Percentiles rank a stretch among this genome's conserved stretches.
These are phyloP conservation scores for Morpho deidamia DNA, from an alignment of 2,888 invertebrate genomes.

Conservation along the genomic window DNA sequence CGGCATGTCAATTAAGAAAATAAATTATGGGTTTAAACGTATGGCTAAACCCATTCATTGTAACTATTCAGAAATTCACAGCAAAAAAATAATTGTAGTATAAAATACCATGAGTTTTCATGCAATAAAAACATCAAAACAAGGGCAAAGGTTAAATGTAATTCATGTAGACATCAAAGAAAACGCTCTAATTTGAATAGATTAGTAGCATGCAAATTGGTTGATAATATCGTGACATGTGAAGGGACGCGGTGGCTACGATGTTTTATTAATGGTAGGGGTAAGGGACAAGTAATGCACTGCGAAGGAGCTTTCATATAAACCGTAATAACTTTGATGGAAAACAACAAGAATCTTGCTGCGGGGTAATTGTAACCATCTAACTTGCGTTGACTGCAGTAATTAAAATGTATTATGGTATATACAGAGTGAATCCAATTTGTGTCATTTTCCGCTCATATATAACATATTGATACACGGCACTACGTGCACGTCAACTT, in stretches of 20 bases:
- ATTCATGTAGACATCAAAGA: slow-evolving; percentile 54
- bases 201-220: slow-evolving; percentile 63
- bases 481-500: background rate
- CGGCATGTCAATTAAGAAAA: too few species aligned
- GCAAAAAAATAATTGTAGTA: too few species aligned
- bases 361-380: too few species aligned
- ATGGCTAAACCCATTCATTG: too few species aligned
- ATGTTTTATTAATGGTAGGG: slow-evolving; percentile 55
- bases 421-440: too few species aligned
- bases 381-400: background rate
- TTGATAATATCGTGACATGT: slow-evolving; percentile 55
- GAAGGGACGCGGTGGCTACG: slow-evolving; percentile 33
- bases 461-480: too few species aligned
- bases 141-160: slow-evolving; percentile 47
- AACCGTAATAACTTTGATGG: too few species aligned
- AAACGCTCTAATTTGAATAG: slow-evolving; percentile 47
- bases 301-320: background rate
- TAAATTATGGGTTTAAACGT: too few species aligned
- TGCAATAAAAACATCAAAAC: slow-evolving; percentile 36
- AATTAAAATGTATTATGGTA: background rate
- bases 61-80: too few species aligned
- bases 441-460: too few species aligned
- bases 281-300: slow-evolving; percentile 24
- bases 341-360: too few species aligned
- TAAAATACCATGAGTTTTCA: background rate